These are phyloP conservation scores for Balaeniceps rex DNA, from an alignment of 2,113 vertebrate species.

Conservation along the genomic window DNA sequence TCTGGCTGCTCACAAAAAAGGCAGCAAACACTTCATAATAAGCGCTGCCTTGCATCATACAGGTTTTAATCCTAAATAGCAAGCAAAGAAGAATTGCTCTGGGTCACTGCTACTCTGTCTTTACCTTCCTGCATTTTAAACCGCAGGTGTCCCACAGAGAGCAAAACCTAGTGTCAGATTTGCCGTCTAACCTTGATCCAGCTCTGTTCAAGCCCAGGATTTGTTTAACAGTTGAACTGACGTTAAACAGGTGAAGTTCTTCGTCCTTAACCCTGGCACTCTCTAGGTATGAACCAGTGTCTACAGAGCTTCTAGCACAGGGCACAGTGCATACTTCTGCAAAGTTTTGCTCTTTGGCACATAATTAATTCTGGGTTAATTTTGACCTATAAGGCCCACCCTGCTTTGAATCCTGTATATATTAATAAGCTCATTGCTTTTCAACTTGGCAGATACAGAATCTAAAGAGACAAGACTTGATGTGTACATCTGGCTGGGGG, in stretches of 20 bases:
- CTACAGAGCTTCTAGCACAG: neutral
- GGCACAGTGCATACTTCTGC: neutral
- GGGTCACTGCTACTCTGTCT: neutral
- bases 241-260: neutral
- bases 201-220: neutral
- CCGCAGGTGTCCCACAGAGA: neutral
- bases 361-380: conserved; percentile 2
- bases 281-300: neutral
- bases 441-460: conserved; percentile 26
- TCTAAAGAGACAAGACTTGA: conserved; percentile 29
- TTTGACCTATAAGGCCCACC: neutral
- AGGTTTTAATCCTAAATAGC: neutral
- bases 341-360: neutral
- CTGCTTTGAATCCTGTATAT: neutral
- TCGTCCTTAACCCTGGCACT: neutral
- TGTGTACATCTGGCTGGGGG: conserved; percentile 29
- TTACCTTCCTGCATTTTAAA: neutral
- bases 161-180: neutral
- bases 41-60: neutral
- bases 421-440: conserved; percentile 14
- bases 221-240: neutral
- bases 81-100: neutral
- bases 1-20: neutral
- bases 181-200: neutral
- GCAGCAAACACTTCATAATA: neutral